phyloP scores from a whole-genome alignment of 2,113 vertebrate genomes.

The Plestiodon gilberti region DNA sequence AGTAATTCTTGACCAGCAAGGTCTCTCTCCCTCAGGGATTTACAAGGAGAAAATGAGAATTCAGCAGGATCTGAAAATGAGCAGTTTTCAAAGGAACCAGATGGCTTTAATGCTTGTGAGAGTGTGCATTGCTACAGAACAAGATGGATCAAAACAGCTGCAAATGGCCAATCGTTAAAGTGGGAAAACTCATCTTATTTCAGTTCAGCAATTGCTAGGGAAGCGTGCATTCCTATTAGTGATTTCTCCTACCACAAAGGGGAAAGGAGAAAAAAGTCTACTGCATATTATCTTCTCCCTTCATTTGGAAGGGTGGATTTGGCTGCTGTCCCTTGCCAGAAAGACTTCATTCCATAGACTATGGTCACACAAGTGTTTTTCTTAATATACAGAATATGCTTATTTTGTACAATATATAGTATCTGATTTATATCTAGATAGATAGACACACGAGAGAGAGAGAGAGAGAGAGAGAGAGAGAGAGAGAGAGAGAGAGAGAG shows the following conservation, averaged over 20 bases:
- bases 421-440: no score
- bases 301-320: neutral
- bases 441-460: no score
- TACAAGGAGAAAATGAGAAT: neutral
- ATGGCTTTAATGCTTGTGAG: neutral
- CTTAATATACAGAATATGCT: neutral
- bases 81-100: neutral
- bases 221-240: neutral
- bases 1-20: neutral
- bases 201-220: neutral
- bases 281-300: neutral
- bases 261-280: neutral
- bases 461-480: no score
- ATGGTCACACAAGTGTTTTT: neutral
- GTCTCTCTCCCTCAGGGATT: neutral
- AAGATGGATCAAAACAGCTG: slow-evolving; percentile 15
- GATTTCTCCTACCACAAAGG: neutral
- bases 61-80: slow-evolving; percentile 8
- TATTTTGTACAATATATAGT: neutral
- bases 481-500: no score
- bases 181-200: neutral
- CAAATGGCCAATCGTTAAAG: neutral
- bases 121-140: neutral
- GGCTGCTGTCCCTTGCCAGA: neutral
- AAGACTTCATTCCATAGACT: neutral